phyloP scores from a whole-genome alignment of 2,888 invertebrate species.

The Lottia gigantea region DNA sequence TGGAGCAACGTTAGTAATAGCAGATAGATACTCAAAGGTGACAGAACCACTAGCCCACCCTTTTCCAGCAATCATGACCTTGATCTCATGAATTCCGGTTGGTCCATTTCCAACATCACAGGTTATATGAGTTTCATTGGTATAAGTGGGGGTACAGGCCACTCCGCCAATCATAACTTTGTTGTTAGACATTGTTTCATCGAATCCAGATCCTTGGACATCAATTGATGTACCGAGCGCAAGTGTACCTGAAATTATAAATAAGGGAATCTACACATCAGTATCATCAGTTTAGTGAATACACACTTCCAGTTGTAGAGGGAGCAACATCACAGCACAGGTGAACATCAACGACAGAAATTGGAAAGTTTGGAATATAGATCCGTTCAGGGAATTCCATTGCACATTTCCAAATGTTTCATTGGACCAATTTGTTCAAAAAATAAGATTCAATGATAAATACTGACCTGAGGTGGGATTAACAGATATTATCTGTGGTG shows the following conservation, averaged over 20 bases:
- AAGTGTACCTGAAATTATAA: slow-evolving; percentile 13
- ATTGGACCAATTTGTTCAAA: too few species aligned
- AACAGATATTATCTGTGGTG: slow-evolving; percentile 49
- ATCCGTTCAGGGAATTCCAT: too few species aligned
- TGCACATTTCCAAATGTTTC: too few species aligned
- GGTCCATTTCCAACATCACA: slow-evolving; percentile 32
- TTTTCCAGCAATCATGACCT: slow-evolving; percentile 28
- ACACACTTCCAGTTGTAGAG: too few species aligned
- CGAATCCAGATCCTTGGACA: slow-evolving; percentile 38
- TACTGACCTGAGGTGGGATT: slow-evolving; percentile 48
- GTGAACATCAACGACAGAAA: too few species aligned
- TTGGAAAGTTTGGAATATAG: too few species aligned
- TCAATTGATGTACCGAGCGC: slow-evolving; percentile 24
- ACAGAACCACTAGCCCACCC: slow-evolving; percentile 26
- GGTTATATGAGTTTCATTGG: slow-evolving; percentile 27
- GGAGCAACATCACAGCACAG: too few species aligned
- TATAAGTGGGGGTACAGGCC: slow-evolving; percentile 28
- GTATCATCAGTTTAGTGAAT: too few species aligned
- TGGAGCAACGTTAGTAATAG: slow-evolving; percentile 38
- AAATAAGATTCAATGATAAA: too few species aligned
- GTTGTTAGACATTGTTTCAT: slow-evolving; percentile 13
- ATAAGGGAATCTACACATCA: too few species aligned
- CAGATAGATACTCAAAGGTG: slow-evolving; percentile 31
- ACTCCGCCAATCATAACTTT: slow-evolving; percentile 33
- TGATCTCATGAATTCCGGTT: slow-evolving; percentile 27